Evolutionary conservation across 2,113 vertebrate species (phyloP), one percentile per base, ranked within the genome.

Genomic region (Lates calcarifer): DNA sequence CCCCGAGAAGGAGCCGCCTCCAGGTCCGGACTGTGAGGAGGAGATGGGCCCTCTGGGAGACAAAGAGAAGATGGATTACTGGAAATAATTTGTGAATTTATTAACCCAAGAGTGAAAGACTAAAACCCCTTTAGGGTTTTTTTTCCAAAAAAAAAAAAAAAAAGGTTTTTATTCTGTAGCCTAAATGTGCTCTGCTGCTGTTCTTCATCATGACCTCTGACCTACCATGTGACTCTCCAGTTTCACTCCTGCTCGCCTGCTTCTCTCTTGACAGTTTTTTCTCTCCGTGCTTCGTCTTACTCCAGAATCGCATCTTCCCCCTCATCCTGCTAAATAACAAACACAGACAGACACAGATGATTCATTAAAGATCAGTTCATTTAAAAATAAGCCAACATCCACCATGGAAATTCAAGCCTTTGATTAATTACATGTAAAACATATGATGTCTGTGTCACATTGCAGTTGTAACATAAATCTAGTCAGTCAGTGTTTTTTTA

Each of bases 221-320:
- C 56, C 6, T 37, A 91, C 90, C 94, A 0, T 90, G 87, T 9
- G 94, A 81, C 56, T 97, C 97, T 5, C 83, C 87, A 4, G 95
- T 93, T 80, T 97, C 96, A 13, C 95, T 96, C 14, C 93, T 94
- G 45, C 91, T 90, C 8, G 95, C 71, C 41, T 96, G 93, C 84
- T 96, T 96, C 76, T 96, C 95, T 74, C 95, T 86, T 0, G 92
- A 43, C 2, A 86, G 74, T 87, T 98, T 98, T 79, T 98, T 99
- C 53, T 98, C 97, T 1, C 95, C 92, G 15, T 97, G 96, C 81
- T 95, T 98, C 5, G 95, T 95, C 86, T 97, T 98, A 58, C 93
- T 95, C 96, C 96, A 98, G 90, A 99, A 99, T 39, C 94, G 95
- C 95, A 98, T 99, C 93, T 96, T 98, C 67, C 95, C 95, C 92